A percentile compares a stretch with the other conserved stretches of the same genome.
Evolutionary conservation across 2,888 invertebrate genomes (phyloP).

Genomic region (Melangyna quadrimaculata): DNA sequence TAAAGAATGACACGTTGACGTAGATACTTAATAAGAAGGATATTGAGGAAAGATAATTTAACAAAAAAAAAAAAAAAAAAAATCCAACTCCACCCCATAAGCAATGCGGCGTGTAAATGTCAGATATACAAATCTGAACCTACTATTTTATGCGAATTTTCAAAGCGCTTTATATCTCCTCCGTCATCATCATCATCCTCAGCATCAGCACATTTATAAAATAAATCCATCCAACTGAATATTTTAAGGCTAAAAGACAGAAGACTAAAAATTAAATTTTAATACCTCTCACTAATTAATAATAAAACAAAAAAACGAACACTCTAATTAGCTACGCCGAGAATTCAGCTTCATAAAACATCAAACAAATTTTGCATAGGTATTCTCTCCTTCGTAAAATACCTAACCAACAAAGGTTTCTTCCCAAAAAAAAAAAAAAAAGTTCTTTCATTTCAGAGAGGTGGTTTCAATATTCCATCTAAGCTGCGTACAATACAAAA

Average conservation of each 20-base stretch:
- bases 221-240: not conserved
- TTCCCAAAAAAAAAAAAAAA: not conserved
- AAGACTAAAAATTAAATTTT: constrained; percentile 1
- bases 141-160: not conserved
- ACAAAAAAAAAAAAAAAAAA: no score
- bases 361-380: not conserved
- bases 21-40: no score
- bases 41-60: no score
- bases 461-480: not conserved
- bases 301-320: not conserved
- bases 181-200: not conserved
- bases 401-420: not conserved
- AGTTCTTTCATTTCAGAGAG: not conserved
- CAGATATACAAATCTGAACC: not conserved
- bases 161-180: not conserved
- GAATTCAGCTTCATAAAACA: not conserved
- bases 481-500: not conserved
- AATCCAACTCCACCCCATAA: not conserved
- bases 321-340: not conserved
- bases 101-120: not conserved
- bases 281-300: not conserved
- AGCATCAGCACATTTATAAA: not conserved
- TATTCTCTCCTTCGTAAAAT: not conserved
- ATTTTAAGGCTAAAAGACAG: not conserved
- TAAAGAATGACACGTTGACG: no score